Evolutionary conservation across 2,113 vertebrate species (phyloP).

Genomic region (Nicator chloris): DNA sequence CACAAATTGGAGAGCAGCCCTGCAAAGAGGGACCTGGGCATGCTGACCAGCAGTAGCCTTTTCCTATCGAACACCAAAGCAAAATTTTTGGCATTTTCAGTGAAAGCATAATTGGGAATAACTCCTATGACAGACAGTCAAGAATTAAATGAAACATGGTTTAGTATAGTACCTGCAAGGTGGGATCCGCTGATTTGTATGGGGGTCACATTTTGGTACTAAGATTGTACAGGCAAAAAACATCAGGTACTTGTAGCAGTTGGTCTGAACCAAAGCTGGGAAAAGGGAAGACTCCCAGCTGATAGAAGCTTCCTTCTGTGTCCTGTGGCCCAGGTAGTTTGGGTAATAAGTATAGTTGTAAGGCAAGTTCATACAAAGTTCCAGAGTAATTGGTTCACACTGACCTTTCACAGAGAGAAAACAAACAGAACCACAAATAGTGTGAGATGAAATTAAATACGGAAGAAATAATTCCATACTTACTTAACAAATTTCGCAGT

Average conservation of each 20-base stretch:
- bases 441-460: background rate
- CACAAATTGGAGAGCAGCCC: background rate
- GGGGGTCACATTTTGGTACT: slow-evolving; percentile 90
- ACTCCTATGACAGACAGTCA: background rate
- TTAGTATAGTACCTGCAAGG: slow-evolving; percentile 85
- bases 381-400: slow-evolving; percentile 90
- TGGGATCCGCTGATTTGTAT: slow-evolving; percentile 81
- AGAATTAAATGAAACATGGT: background rate
- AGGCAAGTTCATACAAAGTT: slow-evolving; percentile 94
- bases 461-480: background rate
- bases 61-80: background rate
- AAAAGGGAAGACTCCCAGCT: slow-evolving; percentile 96
- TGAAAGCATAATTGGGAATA: background rate
- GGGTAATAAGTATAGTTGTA: slow-evolving; percentile 90
- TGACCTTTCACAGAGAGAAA: slow-evolving; percentile 68
- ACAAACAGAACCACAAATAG: background rate
- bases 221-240: slow-evolving; percentile 96
- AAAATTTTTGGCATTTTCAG: background rate
- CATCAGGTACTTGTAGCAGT: slow-evolving; percentile 98
- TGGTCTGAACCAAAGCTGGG: slow-evolving; percentile 93
- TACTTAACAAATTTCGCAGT: background rate
- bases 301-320: slow-evolving; percentile 90
- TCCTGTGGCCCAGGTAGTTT: slow-evolving; percentile 91
- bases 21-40: background rate
- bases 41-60: background rate